These are phyloP conservation scores for Nothobranchius kuhntae DNA, from an alignment of 2,113 vertebrate genomes.

Conservation along the genomic window DNA sequence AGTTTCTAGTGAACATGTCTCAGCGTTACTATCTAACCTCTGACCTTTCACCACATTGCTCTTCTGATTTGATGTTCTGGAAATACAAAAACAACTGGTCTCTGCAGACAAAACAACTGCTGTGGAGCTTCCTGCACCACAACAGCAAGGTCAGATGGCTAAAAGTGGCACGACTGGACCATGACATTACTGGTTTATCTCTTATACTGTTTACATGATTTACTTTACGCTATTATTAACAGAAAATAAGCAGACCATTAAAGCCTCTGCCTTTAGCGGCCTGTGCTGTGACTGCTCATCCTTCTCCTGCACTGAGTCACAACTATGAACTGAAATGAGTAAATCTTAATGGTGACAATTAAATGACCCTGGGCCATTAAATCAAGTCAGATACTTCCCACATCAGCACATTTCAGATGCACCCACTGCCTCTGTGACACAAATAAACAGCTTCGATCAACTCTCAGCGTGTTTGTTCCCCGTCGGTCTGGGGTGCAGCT, in stretches of 20 bases:
- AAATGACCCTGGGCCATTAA: conserved; percentile 16
- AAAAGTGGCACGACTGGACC: background rate
- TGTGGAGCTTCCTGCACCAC: too few relatives aligned
- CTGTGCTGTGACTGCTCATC: conserved; percentile 4
- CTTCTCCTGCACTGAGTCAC: conserved; percentile 6
- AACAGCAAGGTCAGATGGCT: background rate
- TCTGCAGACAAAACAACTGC: conserved; percentile 3
- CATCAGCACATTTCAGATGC: conserved; percentile 42
- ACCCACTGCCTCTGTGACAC: conserved; percentile 26
- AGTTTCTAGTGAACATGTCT: too few relatives aligned
- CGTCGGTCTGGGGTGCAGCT: conserved; percentile 26
- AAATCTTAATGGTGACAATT: conserved; percentile 14
- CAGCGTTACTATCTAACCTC: too few relatives aligned
- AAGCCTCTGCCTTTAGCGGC: background rate
- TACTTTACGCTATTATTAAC: background rate
- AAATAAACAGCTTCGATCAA: conserved; percentile 39
- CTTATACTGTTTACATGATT: background rate
- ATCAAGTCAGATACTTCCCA: conserved; percentile 18
- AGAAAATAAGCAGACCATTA: background rate
- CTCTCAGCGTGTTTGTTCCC: conserved; percentile 10
- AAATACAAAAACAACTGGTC: background rate
- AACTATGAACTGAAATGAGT: background rate
- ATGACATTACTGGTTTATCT: background rate
- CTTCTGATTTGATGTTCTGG: too few relatives aligned
- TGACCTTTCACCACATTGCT: too few relatives aligned